Evolutionary conservation across 2,888 invertebrate genomes (phyloP), one percentile per base, ranked within the genome.

Genomic region (Lasioglossum lativentre): DNA sequence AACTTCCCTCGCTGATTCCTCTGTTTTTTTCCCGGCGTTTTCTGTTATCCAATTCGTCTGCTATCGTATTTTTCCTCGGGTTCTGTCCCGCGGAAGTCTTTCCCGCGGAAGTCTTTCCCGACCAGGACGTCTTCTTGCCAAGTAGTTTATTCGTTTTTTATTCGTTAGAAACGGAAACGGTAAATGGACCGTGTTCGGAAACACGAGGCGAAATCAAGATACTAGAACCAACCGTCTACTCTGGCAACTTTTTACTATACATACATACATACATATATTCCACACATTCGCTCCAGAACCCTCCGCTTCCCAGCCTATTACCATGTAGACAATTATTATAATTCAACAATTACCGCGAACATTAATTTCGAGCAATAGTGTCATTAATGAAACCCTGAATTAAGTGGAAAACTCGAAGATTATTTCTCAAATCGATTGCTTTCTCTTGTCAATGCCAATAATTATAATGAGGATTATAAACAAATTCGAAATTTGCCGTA

Each of bases 151-250:
- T 71, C 45, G 71, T 72, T 42, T 66, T 81, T 80, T 82, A 80
- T 73, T 63, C 52, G 52, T 27, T 73, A 40, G 81, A 42, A 82
- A 82, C 52, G 66, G 72, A 52, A 73, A 80, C 81, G 66, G 72
- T 71, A 80, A 80, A 82, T 72, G 81, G 81, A 82, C 47, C 40
- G 72, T 73, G 42, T 82, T 74, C 45, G 70, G 56, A 56, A 82
- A 68, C 82, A 74, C 75, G 56, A 59, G 70, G 45, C 19, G 83
- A 59, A 82, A 74, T 74, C 80, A 27, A 70, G 63, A 68, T 74
- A 81, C 66, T 66, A 45, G 70, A 74, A 42, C 40, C 23, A 47
- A 71, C 71, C 74, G 30, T 45, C 47, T n/a, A 47, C 27, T 3
- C 23, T 30, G 70, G 27, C 66, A 70, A 74, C 45, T 75, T 82